Conservation (phyloP, 2,888 invertebrate genomes). For the Tholera decimalis region DNA sequence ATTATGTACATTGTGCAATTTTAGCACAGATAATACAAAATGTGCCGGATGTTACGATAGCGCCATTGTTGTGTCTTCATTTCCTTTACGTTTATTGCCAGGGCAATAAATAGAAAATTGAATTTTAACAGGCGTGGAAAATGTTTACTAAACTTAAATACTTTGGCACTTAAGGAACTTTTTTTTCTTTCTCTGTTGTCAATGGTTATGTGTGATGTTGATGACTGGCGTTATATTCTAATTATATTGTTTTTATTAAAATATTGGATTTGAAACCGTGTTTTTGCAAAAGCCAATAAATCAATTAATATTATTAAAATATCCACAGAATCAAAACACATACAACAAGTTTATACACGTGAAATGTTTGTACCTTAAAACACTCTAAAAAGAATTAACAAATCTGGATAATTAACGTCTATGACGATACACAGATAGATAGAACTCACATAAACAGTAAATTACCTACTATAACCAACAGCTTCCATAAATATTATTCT, state of each 20-base stretch:
- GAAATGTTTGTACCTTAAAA: neutral
- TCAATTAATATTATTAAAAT: neutral
- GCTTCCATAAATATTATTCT: slow-evolving; percentile 12
- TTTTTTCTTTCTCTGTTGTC: slow-evolving; percentile 19
- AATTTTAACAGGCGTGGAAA: slow-evolving; percentile 71
- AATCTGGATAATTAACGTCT: neutral
- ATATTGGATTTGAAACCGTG: neutral
- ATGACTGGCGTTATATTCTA: neutral
- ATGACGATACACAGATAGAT: neutral
- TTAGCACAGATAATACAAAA: slow-evolving; percentile 77
- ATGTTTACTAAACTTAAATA: slow-evolving; percentile 66
- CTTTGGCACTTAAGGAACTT: slow-evolving; percentile 35
- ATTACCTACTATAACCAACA: neutral
- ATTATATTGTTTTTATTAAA: slow-evolving; percentile 2
- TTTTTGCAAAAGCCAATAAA: slow-evolving; percentile 2
- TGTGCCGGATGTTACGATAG: slow-evolving; percentile 78
- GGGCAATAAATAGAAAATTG: slow-evolving; percentile 75
- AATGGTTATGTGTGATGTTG: slow-evolving; percentile 15
- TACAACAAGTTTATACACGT: neutral
- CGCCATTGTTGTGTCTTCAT: slow-evolving; percentile 79
- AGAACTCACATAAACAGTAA: neutral
- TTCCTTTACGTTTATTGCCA: slow-evolving; percentile 79
- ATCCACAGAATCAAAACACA: neutral
- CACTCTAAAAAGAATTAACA: neutral
- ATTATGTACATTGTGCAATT: slow-evolving; percentile 76